Evolutionary conservation across 2,888 invertebrate species (phyloP), one percentile per base, ranked within the genome.

Genomic region (Phortica magna): DNA sequence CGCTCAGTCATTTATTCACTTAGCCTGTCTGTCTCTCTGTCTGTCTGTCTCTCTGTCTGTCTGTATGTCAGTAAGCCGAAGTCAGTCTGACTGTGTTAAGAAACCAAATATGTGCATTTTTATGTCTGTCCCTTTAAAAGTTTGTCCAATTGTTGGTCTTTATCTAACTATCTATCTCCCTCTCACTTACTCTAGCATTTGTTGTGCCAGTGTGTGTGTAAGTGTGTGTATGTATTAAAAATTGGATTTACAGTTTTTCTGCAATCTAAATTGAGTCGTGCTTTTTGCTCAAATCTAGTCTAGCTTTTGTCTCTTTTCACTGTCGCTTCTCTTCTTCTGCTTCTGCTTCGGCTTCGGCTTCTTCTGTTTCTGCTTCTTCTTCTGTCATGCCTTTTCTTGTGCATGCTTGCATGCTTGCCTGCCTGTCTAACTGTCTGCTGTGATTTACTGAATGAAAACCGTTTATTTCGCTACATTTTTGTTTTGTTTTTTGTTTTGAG

Each of bases 401-500:
- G 78, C 59, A 64, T 68, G 77, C 72, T 70, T 39, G 59, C 55
- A 7, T 61, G 78, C 59, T 59, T 68, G 77, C 72, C 72, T 31
- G 57, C 53, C 42, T 75, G 65, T 65, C 42, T 65, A 65, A 65
- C 65, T 65, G 65, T 65, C 65, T 41, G 41, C 65, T 39, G 41
- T 65, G 80, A 81, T 83, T 83, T 81, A 80, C 79, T 83, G 76
- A 81, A 81, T 85, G 84, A 81, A 83, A 80, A 77, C 68, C n/a
- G 72, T 74, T 68, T 68, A 68, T 68, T 68, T 68, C 12, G 42
- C 48, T 43, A 65, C 75, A 43, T 71, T 48, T 70, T 76, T 77
- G 68, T 48, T 48, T 48, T 9, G 2, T 31, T 71, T 48, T 70
- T 76, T 77, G 68, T 48, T 48, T 48, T 9, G 43, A 74, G 61